Evolutionary conservation across 2,113 vertebrate genomes (phyloP).

Genomic region (Marmota monax): DNA sequence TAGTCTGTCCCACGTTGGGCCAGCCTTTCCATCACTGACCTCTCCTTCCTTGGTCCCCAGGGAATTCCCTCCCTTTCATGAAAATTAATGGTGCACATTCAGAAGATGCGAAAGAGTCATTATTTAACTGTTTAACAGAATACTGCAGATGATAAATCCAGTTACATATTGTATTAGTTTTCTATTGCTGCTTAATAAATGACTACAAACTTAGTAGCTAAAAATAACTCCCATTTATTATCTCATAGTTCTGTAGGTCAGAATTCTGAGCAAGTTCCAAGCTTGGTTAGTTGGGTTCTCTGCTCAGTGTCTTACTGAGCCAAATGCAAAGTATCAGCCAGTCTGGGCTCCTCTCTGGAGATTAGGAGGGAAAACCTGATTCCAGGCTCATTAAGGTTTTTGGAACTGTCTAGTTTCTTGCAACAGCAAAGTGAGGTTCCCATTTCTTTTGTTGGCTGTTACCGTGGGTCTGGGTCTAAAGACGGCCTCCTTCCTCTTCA

Average conservation of each 20-base stretch:
- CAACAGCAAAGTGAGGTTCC: neutral
- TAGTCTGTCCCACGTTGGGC: neutral
- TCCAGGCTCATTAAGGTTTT: neutral
- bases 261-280: neutral
- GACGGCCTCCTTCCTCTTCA: neutral
- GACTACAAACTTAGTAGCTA: neutral
- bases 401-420: neutral
- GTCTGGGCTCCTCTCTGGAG: neutral
- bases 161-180: slow-evolving; percentile 60
- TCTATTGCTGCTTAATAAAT: slow-evolving; percentile 63
- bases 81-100: slow-evolving; percentile 43
- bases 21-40: neutral
- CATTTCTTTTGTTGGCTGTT: neutral
- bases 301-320: neutral
- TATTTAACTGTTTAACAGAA: slow-evolving; percentile 54
- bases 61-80: slow-evolving; percentile 38
- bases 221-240: slow-evolving; percentile 58
- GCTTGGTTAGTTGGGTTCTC: neutral
- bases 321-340: neutral
- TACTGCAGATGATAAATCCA: slow-evolving; percentile 49
- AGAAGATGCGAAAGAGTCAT: slow-evolving; percentile 54
- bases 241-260: neutral
- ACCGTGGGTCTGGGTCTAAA: neutral
- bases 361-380: neutral
- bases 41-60: neutral